Percentiles rank a stretch among this genome's conserved stretches.
Evolutionary conservation across 2,113 vertebrate genomes (phyloP).

Genomic region (Anser brachyrhynchus): DNA sequence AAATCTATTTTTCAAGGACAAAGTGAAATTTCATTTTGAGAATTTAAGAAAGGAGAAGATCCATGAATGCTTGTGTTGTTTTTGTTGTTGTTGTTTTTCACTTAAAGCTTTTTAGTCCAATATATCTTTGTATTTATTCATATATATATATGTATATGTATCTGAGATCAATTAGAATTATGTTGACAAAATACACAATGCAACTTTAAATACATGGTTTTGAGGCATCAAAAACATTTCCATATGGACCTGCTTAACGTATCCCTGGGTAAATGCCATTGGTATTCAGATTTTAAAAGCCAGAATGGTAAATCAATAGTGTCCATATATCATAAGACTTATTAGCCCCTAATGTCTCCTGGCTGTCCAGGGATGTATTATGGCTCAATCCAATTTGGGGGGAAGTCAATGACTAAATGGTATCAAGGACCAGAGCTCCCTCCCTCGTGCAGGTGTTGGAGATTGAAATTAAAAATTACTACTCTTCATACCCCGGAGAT

Average conservation of each 20-base stretch:
- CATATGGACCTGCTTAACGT: constrained; percentile 25
- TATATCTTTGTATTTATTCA: not conserved
- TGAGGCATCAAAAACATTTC: constrained; percentile 15
- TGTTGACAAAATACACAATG: not conserved
- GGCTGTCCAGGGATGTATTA: not conserved
- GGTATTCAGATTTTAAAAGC: constrained; percentile 21
- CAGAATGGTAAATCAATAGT: constrained; percentile 30
- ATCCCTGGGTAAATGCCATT: not conserved
- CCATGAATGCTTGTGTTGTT: not conserved
- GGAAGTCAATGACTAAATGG: not conserved
- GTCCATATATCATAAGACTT: constrained; percentile 32
- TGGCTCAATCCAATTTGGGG: not conserved
- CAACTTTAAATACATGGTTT: not conserved
- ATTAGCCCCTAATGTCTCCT: constrained; percentile 19
- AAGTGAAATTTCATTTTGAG: not conserved
- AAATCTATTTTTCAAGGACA: not conserved
- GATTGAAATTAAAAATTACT: constrained; percentile 33
- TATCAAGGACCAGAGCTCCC: not conserved
- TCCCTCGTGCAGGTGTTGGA: constrained; percentile 33
- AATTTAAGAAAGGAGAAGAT: not conserved
- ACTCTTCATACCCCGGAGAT: not conserved
- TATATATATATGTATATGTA: not conserved
- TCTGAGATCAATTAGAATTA: not conserved
- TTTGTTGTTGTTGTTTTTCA: not conserved
- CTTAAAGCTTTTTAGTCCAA: not conserved